Evolutionary conservation across 2,113 vertebrate species (phyloP).

Genomic region (Barnardius zonarius): DNA sequence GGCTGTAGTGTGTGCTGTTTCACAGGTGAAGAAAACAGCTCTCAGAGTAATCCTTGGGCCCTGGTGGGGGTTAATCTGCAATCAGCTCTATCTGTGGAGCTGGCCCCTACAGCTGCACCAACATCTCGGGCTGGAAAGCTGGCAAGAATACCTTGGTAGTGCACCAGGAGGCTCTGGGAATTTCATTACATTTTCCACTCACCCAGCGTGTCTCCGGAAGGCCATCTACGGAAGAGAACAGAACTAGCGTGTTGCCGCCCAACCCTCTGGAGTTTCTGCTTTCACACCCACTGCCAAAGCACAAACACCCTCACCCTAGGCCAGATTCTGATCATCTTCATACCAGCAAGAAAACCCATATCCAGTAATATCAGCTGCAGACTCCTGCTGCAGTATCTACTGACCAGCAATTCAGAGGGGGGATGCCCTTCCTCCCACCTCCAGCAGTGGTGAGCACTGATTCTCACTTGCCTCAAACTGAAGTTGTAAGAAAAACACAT

Average conservation of each 20-base stretch:
- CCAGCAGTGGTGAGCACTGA: not conserved
- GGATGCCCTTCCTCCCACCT: not conserved
- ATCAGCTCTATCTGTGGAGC: not conserved
- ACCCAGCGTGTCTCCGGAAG: constrained; percentile 58
- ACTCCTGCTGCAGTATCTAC: not conserved
- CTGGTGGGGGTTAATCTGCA: not conserved
- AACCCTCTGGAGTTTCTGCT: constrained; percentile 56
- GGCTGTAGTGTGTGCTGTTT: not conserved
- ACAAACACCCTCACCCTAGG: constrained; percentile 43
- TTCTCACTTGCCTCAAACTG: not conserved
- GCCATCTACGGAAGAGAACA: constrained; percentile 66
- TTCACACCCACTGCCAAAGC: constrained; percentile 53
- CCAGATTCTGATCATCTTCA: constrained; percentile 13
- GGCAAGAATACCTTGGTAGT: constrained; percentile 52
- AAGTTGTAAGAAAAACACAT: not conserved
- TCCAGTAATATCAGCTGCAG: not conserved
- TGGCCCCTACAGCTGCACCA: constrained; percentile 10
- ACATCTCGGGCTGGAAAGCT: constrained; percentile 50
- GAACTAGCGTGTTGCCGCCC: constrained; percentile 44
- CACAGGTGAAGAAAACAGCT: not conserved
- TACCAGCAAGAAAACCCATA: not conserved
- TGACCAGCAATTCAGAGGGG: not conserved
- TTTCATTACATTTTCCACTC: constrained; percentile 74
- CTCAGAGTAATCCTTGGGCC: not conserved
- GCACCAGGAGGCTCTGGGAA: constrained; percentile 65